Base-by-base conservation (phyloP, 1,140 invertebrate species). In the Leptinotarsa undecemlineata region DNA sequence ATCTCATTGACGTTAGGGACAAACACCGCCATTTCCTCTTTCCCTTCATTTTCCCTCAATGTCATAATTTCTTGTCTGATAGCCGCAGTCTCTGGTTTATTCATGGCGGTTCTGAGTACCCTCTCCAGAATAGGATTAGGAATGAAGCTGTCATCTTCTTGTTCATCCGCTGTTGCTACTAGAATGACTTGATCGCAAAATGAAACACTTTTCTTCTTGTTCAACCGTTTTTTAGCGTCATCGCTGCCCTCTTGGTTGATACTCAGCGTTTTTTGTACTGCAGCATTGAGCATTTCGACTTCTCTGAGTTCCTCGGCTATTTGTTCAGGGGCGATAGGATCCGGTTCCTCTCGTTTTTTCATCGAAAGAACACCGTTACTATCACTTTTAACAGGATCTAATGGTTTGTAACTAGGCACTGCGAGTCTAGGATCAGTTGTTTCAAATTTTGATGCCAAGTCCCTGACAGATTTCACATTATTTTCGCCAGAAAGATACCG, bases 181-280 rank as follows among this genome's bases (percentile, higher is more conserved):
- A 97, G 86, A 73, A 95, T 95, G 0, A 97, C 95, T 86, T 96
- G 94, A 83, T 97, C 95, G 80, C 95, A 96, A 84, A 97, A 97
- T 0, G 95, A 96, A 2, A 97, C 96, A 79, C 94, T 95, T 84
- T 97, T 97, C 88, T 97, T 97, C 82, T 95, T 95, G 8, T 90
- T 88, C 71, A 91, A 88, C 47, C 75, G 73, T 77, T 77, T 75
- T 75, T 47, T 62, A 63, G 48, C 42, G 26, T 78, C 75, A 63
- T 79, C 76, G 26, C 21, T 68, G 60, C 21, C 6, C 3, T 57
- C 48, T 63, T 73, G 47, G 17, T 23, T 62, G 8, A 42, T 42
- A 42, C 74, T 74, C 66, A 88, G 74, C 3, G 85, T 85, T 74
- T 88, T 85, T 75, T 88, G 85, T 21, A 88, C 86, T 76, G 87